Conservation (phyloP, 2,797 vertebrate species). For the Buphagus erythrorhynchus region DNA sequence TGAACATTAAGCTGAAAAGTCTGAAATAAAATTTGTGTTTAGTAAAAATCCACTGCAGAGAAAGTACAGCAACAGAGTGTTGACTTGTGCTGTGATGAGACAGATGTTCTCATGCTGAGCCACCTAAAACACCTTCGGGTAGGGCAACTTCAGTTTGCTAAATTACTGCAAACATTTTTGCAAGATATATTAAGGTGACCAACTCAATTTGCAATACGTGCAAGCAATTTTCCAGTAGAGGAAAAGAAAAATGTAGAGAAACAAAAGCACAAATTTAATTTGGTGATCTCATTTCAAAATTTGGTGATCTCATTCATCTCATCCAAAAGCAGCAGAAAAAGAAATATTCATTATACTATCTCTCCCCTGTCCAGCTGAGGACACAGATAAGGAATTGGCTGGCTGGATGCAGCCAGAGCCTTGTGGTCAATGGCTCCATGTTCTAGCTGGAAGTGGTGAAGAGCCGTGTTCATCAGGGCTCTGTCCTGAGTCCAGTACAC, state of each 20-base stretch:
- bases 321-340: not conserved
- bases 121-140: not conserved
- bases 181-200: not conserved
- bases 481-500: not conserved
- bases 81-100: not conserved
- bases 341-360: not conserved
- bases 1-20: not conserved
- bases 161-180: not conserved
- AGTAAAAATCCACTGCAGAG: not conserved
- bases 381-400: not conserved
- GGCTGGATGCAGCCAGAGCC: not conserved
- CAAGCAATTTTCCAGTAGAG: not conserved
- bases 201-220: not conserved
- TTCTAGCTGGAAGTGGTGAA: accelerated
- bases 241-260: not conserved
- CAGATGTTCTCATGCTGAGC: not conserved
- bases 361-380: not conserved
- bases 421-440: not conserved
- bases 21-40: not conserved
- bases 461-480: not conserved
- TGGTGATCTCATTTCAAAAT: not conserved
- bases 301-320: not conserved
- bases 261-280: not conserved
- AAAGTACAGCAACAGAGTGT: not conserved
- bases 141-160: not conserved